A percentile compares a stretch with the other conserved stretches of the same genome.
Conservation (phyloP, 2,888 invertebrate species). For the Plebejus melissa region DNA sequence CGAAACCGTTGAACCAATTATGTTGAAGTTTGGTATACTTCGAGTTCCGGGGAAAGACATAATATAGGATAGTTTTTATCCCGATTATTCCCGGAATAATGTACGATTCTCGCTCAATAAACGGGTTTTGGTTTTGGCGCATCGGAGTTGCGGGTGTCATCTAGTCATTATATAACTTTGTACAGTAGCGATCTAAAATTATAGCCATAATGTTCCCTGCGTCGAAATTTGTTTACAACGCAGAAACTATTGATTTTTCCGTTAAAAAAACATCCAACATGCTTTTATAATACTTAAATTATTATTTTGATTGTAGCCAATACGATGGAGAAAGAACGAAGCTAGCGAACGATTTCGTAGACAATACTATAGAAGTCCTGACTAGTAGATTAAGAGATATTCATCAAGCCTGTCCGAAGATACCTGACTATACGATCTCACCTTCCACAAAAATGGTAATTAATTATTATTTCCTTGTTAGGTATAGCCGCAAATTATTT, state of each 20-base stretch:
- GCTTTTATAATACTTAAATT: not conserved
- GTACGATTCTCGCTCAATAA: no score
- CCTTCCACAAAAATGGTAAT: slow-evolving; percentile 39
- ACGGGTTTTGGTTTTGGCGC: no score
- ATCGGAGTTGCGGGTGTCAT: no score
- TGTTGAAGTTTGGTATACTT: no score
- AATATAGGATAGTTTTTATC: no score
- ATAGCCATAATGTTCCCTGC: not conserved
- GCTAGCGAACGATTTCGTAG: slow-evolving; percentile 48
- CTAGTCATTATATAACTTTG: no score
- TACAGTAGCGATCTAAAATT: no score
- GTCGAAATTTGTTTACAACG: not conserved
- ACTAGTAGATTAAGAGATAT: slow-evolving; percentile 42
- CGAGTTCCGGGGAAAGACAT: no score
- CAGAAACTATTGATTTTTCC: not conserved
- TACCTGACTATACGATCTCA: slow-evolving; percentile 39
- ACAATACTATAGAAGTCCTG: slow-evolving; percentile 44
- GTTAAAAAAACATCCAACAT: not conserved
- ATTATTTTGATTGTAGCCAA: slow-evolving; percentile 42
- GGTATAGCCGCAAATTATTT: no score
- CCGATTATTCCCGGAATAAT: no score
- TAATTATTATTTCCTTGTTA: not conserved
- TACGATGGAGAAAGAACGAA: slow-evolving; percentile 51
- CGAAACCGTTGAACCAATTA: no score
- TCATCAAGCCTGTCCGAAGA: slow-evolving; percentile 36